Conservation (phyloP, 2,797 vertebrate genomes). For the Gymnocypris eckloni region DNA sequence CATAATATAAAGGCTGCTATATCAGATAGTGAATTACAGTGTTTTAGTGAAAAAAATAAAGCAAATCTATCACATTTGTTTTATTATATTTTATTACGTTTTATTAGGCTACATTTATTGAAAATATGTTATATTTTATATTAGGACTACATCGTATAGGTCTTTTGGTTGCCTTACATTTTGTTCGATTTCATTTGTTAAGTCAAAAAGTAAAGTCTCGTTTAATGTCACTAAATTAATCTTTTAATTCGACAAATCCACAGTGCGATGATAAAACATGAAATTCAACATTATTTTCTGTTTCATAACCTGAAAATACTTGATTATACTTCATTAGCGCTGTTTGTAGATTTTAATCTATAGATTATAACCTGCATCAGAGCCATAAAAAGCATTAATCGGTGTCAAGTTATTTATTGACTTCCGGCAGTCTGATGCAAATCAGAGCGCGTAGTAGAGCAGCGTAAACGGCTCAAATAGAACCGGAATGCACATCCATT, state of each 20-base stretch:
- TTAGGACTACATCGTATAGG: not conserved
- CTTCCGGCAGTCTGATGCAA: constrained; percentile 75
- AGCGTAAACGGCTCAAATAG: constrained; percentile 75
- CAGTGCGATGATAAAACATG: not conserved
- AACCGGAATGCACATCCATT: constrained; percentile 80
- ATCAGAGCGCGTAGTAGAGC: constrained; percentile 54
- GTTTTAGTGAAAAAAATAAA: not conserved
- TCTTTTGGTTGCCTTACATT: not conserved
- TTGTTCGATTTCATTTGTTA: not conserved
- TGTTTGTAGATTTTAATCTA: constrained; percentile 13
- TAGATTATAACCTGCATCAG: not conserved
- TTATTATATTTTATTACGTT: too few species aligned
- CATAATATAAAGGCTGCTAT: not conserved
- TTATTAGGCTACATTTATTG: not conserved
- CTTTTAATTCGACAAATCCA: not conserved
- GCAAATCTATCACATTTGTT: not conserved
- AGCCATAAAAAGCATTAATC: constrained; percentile 53
- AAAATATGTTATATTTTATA: not conserved
- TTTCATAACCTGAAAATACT: not conserved
- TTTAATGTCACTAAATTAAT: not conserved
- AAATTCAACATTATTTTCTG: not conserved
- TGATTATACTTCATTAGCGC: not conserved
- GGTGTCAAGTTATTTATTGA: constrained; percentile 63
- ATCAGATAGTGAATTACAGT: not conserved
- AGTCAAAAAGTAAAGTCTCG: not conserved